These are phyloP conservation scores for Smittia aterrima DNA, from an alignment of 2,888 invertebrate genomes.

Conservation along the genomic window DNA sequence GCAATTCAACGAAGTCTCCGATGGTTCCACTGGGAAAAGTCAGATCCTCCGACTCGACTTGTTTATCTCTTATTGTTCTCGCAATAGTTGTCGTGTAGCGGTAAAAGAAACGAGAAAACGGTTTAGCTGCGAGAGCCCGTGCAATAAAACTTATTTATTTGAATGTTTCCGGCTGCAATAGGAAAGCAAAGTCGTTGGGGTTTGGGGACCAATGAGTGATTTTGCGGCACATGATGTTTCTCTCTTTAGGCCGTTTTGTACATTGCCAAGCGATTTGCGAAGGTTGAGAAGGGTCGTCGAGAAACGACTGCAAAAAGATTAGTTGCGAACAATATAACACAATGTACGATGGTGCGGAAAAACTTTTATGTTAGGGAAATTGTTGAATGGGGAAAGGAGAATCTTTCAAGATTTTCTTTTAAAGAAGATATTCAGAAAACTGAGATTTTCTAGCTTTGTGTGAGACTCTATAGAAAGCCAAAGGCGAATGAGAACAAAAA, in stretches of 20 bases:
- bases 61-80: constrained; percentile 15
- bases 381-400: background rate
- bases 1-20: background rate
- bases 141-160: constrained; percentile 39
- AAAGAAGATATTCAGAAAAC: no score
- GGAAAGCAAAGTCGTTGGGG: background rate
- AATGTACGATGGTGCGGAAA: background rate
- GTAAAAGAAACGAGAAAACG: background rate
- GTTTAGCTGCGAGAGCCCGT: background rate
- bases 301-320: constrained; percentile 14
- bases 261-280: background rate
- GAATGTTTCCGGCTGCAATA: constrained; percentile 23
- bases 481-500: no score
- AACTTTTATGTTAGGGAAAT: background rate
- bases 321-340: constrained; percentile 8
- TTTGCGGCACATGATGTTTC: no score
- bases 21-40: background rate
- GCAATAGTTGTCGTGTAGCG: background rate
- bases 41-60: background rate
- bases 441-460: no score
- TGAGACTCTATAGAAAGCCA: no score
- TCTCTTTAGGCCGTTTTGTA: background rate
- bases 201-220: no score
- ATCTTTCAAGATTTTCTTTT: no score
- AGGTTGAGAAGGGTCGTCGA: constrained; percentile 16